A percentile compares a stretch with the other conserved stretches of the same genome.
Conservation (phyloP, 1,140 invertebrate species). For the Drosophila burlai region DNA sequence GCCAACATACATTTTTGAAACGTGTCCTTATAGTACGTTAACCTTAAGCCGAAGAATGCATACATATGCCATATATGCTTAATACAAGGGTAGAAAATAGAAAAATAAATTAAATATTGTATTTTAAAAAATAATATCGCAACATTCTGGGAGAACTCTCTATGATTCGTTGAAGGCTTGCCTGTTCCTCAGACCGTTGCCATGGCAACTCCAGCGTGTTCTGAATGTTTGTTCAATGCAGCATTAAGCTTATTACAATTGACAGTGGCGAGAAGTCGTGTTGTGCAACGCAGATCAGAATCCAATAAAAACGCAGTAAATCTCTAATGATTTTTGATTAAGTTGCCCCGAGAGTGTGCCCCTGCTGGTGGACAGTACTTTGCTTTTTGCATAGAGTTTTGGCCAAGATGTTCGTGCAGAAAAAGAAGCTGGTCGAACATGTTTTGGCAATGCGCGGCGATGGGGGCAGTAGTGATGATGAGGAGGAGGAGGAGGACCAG, state of each 20-base stretch:
- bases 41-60: neutral
- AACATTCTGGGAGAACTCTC: neutral
- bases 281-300: constrained; percentile 12
- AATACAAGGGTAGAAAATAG: neutral
- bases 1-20: too few relatives aligned
- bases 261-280: constrained; percentile 12
- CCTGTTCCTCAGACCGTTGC: constrained; percentile 2
- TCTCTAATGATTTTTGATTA: constrained; percentile 50
- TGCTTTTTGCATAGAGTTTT: constrained; percentile 56
- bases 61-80: too few relatives aligned
- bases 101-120: neutral
- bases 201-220: constrained; percentile 21
- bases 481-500: constrained; percentile 81
- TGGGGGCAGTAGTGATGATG: constrained; percentile 63
- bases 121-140: neutral
- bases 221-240: constrained; percentile 31
- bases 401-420: constrained; percentile 76
- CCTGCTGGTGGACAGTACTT: constrained; percentile 27
- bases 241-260: constrained; percentile 6
- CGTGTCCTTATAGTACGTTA: too few relatives aligned
- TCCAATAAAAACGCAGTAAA: constrained; percentile 53
- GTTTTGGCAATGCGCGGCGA: constrained; percentile 73
- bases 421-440: constrained; percentile 82
- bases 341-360: constrained; percentile 3
- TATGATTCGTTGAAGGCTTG: neutral